Conservation (phyloP, 2,888 invertebrate genomes). For the Tenthredo mesomela region DNA sequence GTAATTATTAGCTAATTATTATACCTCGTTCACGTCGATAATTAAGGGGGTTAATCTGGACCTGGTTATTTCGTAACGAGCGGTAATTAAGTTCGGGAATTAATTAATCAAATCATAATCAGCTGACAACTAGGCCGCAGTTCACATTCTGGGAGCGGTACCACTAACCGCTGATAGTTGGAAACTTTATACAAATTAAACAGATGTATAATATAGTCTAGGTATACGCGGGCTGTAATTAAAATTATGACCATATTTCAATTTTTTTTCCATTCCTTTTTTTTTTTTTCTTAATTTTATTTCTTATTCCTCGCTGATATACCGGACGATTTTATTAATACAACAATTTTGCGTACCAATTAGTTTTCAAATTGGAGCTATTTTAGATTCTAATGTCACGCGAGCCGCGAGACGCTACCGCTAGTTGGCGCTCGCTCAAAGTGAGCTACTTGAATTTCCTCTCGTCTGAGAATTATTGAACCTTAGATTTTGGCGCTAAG, state of each 20-base stretch:
- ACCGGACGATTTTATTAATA: not conserved
- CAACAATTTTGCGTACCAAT: not conserved
- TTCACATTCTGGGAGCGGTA: not conserved
- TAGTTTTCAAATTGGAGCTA: not conserved
- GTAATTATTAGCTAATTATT: conserved; percentile 5
- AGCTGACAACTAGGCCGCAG: not conserved
- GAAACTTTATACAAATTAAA: not conserved
- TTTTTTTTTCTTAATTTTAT: no score
- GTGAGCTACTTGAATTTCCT: not conserved
- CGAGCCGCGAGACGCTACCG: conserved; percentile 20
- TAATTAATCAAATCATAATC: conserved; percentile 29
- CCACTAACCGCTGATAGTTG: not conserved
- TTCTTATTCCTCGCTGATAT: not conserved
- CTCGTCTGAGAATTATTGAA: not conserved
- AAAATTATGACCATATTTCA: not conserved
- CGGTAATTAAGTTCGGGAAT: conserved; percentile 21
- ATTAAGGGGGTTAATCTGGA: conserved; percentile 21
- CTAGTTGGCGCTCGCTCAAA: not conserved
- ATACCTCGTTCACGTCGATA: not conserved
- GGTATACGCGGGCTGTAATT: not conserved
- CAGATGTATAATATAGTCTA: not conserved
- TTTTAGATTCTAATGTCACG: not conserved
- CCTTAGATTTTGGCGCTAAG: not conserved
- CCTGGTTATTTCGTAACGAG: conserved; percentile 22
- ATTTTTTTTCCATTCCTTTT: not conserved